Base-by-base conservation (phyloP, 2,888 invertebrate genomes). In the Mimas tiliae region DNA sequence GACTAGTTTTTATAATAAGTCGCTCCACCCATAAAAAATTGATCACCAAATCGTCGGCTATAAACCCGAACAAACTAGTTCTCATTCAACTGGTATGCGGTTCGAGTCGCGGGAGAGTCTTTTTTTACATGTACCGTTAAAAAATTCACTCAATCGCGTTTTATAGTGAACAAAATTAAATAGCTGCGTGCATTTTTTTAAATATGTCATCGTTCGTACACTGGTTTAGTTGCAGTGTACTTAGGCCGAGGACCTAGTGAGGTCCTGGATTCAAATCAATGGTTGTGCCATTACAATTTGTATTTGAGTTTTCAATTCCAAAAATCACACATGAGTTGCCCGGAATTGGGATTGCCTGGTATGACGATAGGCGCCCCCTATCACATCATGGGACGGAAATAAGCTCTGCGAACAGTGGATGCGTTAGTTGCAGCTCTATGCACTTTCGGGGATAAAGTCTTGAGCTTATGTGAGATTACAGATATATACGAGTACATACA, bases 71-170 rank as follows among this genome's bases (percentile, higher is more conserved):
- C 42, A 58, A 58, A 58, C 58, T 12, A 42, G 58, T 58, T 58
- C 42, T 42, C 58, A 19, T 58, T 58, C 58, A 58, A 58, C 58
- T 58, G 58, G 58, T 58, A 58, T 58, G 58, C 58, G 58, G 42
- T 58, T 58, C 58, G 58, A 58, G 58, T 58, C 58, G 58, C 58
- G 58, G 42, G 19, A 19, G 58, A 19, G 58, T 58, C 58, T 58
- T 58, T 58, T 58, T 58, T 58, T 58, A 12, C 42, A 58, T 42
- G 58, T 58, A 58, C 58, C 58, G 58, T 58, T 58, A 58, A 58
- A 38, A 58, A 19, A 42, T 58, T 58, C 38, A 58, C 58, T 42
- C 38, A 58, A 19, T 58, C 12, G 42, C 19, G 19, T 42, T 58
- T 55, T 58, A 58, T 58, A 19, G 19, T 12, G 1, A 42, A 58